Evolutionary conservation across 53 echinoderm and acorn worm genomes (phyloP).

Genomic region (Astropecten irregularis): DNA sequence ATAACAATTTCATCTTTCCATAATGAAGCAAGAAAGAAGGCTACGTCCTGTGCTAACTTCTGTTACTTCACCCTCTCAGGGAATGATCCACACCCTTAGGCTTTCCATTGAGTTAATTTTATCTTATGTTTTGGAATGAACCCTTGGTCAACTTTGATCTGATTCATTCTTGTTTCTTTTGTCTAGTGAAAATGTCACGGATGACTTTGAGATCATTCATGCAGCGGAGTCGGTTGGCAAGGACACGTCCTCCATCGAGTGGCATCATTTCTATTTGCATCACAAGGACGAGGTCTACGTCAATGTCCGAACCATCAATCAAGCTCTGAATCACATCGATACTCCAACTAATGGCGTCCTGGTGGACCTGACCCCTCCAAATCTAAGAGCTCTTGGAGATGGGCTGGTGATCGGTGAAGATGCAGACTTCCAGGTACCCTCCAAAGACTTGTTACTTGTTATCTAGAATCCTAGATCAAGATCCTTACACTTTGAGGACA

Average conservation of each 20-base stretch:
- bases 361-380: constrained; percentile 64
- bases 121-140: no score
- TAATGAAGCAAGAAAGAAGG: no score
- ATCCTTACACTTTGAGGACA: no score
- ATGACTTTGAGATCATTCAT: constrained; percentile 58
- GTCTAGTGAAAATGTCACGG: constrained; percentile 9
- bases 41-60: no score
- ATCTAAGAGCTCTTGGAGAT: constrained; percentile 52
- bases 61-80: no score
- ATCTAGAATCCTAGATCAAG: no score
- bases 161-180: no score
- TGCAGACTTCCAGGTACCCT: constrained; percentile 63
- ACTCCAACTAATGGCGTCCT: constrained; percentile 42
- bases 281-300: constrained; percentile 60
- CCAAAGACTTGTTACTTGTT: no score
- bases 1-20: no score
- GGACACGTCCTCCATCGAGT: constrained; percentile 43
- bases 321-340: constrained; percentile 37
- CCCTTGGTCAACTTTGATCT: no score
- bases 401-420: constrained; percentile 51
- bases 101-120: no score
- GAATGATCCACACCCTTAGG: no score
- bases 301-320: constrained; percentile 46
- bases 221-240: constrained; percentile 46
- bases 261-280: constrained; percentile 70